Percentiles rank a stretch among this genome's conserved stretches.
These are phyloP conservation scores for Saxidomus purpurata DNA, from an alignment of 1,140 invertebrate genomes.

Conservation along the genomic window DNA sequence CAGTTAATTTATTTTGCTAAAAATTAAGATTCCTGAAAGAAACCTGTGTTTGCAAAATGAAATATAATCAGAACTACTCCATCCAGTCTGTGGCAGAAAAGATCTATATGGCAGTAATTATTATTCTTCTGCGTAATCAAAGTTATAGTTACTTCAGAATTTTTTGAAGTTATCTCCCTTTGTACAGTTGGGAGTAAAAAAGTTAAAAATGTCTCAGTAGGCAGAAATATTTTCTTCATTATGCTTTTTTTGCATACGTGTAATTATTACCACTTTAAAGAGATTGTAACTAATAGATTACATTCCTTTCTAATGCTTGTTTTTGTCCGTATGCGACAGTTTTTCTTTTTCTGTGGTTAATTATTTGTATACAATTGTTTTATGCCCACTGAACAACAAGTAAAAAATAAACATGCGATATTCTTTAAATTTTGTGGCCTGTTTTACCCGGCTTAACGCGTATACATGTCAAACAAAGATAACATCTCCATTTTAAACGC, in stretches of 20 bases:
- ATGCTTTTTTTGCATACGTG: neutral
- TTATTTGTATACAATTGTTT: conserved; percentile 33
- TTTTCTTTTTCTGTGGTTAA: neutral
- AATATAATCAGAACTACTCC: too few species aligned
- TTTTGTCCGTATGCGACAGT: neutral
- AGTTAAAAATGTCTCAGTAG: neutral
- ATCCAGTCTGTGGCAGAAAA: too few species aligned
- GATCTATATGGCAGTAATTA: too few species aligned
- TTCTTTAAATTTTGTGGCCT: neutral
- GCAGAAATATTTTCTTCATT: neutral
- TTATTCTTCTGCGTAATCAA: too few species aligned
- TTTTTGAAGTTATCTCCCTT: conserved; percentile 2
- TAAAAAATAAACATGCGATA: conserved; percentile 13
- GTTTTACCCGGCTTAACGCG: neutral
- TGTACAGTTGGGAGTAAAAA: neutral
- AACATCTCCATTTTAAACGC: neutral
- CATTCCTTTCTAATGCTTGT: neutral
- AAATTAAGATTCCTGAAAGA: too few species aligned
- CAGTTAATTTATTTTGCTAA: too few species aligned
- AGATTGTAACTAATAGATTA: conserved; percentile 28
- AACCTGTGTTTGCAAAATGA: too few species aligned
- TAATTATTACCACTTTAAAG: conserved; percentile 13
- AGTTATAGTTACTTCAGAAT: too few species aligned
- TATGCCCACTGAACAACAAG: conserved; percentile 19
- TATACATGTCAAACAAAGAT: conserved; percentile 23